Base-by-base conservation (phyloP, 2,797 vertebrate genomes). In the Spinus pinus region DNA sequence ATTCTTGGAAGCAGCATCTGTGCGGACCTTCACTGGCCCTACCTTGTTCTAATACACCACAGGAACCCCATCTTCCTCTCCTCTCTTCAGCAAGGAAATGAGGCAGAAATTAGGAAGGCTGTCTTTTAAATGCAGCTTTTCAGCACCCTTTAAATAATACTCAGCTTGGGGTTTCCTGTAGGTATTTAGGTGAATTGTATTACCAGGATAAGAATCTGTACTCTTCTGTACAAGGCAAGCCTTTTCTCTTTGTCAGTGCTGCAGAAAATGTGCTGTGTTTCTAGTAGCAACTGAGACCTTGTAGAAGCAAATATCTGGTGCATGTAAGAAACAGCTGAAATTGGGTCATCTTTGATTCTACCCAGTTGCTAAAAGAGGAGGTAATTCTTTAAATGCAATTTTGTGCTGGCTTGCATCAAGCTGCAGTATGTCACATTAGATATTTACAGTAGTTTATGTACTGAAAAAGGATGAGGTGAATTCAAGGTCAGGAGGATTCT, bases 381-480 rank as follows among this genome's bases (percentile, higher is more conserved):
- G 8, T 93, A 67, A 50, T 88, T 90, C 88, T 94, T 95, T 88
- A 95, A 97, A 85, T 77, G 50, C 67, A 83, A 13, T 87, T 94
- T 95, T 90, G 88, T 81, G 75, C 95, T 97, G 96, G 84, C 37
- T 96, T 97, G 88, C 88, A 92, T 97, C 93, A 95, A 97, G 88
- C 78, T 95, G 81, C 80, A 86, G 30, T 65, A 88, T 93, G 93
- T 95, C 93, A 97, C 74, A 90, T 96, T 72, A 91, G 65, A 96
- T 97, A 93, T 82, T 93, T 95, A 90, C 91, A 94, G 86, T 94
- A 96, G 93, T 97, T 96, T 96, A 93, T 90, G 82, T 86, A 87
- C 56, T 95, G 93, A 93, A 93, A 96, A 96, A 90, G 30, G 39
- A 88, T 88, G 95, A 95, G 96, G 96, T 97, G 95, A 97, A 95